Percentiles rank a stretch among this genome's conserved stretches.
Evolutionary conservation across 2,797 vertebrate species (phyloP).

Genomic region (Schizothorax lantsangensis): DNA sequence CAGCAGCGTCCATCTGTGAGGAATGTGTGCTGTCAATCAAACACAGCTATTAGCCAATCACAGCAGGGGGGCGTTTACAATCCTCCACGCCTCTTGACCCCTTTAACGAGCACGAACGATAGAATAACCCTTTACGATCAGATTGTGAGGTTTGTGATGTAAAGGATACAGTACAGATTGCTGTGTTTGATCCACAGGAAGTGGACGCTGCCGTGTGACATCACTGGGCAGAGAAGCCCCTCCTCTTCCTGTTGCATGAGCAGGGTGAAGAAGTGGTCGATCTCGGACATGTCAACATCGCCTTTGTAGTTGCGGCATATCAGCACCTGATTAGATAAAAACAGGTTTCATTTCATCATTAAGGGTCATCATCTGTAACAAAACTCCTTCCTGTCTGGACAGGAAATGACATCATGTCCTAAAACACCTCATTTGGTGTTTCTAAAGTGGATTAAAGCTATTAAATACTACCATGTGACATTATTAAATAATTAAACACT

Average conservation of each 20-base stretch:
- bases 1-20: too few species aligned
- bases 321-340: conserved; percentile 78
- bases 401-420: not conserved
- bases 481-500: not conserved
- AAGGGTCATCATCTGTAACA: not conserved
- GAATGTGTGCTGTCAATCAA: too few species aligned
- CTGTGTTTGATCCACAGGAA: conserved; percentile 96
- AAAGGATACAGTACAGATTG: conserved; percentile 94
- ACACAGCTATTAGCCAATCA: too few species aligned
- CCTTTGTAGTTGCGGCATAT: conserved; percentile 97
- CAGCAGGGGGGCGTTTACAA: too few species aligned
- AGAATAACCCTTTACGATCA: not conserved
- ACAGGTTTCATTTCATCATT: not conserved
- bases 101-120: not conserved
- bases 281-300: conserved; percentile 89
- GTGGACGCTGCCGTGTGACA: conserved; percentile 84
- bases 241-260: conserved; percentile 92
- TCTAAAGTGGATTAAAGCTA: not conserved
- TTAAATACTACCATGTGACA: not conserved
- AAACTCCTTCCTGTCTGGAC: not conserved
- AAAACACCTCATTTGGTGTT: not conserved
- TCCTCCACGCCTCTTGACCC: too few species aligned
- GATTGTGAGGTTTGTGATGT: not conserved
- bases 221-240: conserved; percentile 82
- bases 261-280: conserved; percentile 90